These are phyloP conservation scores for Drosophila kuntzei DNA, from an alignment of 2,888 invertebrate species.

Conservation along the genomic window DNA sequence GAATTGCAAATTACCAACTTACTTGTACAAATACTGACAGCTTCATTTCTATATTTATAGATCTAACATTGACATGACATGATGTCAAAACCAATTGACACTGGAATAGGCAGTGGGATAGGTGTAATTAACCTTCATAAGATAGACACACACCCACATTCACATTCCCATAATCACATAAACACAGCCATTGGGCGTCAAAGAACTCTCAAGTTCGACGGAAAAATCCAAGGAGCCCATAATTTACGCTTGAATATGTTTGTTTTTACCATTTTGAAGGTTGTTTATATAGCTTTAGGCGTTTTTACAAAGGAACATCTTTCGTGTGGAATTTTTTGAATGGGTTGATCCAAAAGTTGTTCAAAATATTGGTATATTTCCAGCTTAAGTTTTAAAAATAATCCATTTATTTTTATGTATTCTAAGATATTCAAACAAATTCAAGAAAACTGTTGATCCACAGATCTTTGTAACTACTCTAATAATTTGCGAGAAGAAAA, in stretches of 20 bases:
- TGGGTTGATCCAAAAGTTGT: slow-evolving; percentile 47
- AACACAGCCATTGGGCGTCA: slow-evolving; percentile 36
- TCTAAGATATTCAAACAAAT: not conserved
- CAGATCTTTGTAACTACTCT: not conserved
- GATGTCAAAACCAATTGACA: slow-evolving; percentile 67
- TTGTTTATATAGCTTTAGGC: slow-evolving; percentile 37
- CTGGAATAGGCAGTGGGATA: slow-evolving; percentile 53
- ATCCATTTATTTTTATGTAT: not conserved
- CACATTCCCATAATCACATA: not conserved
- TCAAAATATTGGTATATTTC: not conserved
- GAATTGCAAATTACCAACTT: slow-evolving; percentile 24
- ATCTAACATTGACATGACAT: slow-evolving; percentile 61
- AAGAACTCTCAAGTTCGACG: slow-evolving; percentile 65
- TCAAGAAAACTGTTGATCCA: not conserved
- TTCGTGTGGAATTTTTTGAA: slow-evolving; percentile 18
- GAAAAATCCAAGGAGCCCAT: slow-evolving; percentile 50
- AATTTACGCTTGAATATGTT: slow-evolving; percentile 61
- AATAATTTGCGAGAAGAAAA: not conserved
- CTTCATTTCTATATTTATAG: slow-evolving; percentile 26
- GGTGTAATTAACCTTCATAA: slow-evolving; percentile 72
- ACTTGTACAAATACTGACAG: slow-evolving; percentile 41
- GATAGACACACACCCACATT: slow-evolving; percentile 8
- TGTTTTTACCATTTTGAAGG: slow-evolving; percentile 61
- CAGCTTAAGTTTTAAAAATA: not conserved
- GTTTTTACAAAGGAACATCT: slow-evolving; percentile 25